Conservation (phyloP, 2,888 invertebrate genomes). For the Capitulum mitella region DNA sequence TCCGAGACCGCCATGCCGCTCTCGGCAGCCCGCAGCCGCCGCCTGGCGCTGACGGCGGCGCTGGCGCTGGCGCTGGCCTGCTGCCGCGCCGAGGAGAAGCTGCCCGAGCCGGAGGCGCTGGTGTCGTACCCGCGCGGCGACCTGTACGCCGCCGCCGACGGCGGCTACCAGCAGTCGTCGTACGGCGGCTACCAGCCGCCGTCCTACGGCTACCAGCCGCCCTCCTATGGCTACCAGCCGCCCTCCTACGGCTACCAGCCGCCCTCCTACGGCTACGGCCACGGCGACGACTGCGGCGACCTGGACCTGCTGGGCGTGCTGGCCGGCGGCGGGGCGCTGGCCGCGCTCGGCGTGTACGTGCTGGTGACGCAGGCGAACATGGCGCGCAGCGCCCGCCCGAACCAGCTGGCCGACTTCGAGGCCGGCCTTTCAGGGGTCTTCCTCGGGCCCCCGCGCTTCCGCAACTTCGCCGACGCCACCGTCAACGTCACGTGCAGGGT, state of each 20-base stretch:
- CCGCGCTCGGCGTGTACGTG: not conserved
- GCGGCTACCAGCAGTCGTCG: not conserved
- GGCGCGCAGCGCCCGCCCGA: not conserved
- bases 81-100: not conserved
- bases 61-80: not conserved
- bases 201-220: not conserved
- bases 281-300: constrained; percentile 1
- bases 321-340: constrained; percentile 6
- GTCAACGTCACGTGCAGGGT: not conserved
- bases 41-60: not conserved
- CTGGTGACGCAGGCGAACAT: not conserved
- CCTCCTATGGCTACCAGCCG: not conserved
- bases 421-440: not conserved
- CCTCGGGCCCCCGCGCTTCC: not conserved
- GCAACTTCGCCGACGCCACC: not conserved
- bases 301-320: not conserved
- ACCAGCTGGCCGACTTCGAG: not conserved
- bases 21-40: not conserved
- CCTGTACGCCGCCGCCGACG: not conserved
- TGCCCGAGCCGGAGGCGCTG: not conserved
- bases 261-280: constrained; percentile 2
- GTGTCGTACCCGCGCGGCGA: not conserved
- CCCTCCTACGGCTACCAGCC: not conserved
- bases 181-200: not conserved
- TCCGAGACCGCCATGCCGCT: not conserved